A percentile compares a stretch with the other conserved stretches of the same genome.
These are phyloP conservation scores for Buathra laborator DNA, from an alignment of 2,888 invertebrate genomes.

Conservation along the genomic window DNA sequence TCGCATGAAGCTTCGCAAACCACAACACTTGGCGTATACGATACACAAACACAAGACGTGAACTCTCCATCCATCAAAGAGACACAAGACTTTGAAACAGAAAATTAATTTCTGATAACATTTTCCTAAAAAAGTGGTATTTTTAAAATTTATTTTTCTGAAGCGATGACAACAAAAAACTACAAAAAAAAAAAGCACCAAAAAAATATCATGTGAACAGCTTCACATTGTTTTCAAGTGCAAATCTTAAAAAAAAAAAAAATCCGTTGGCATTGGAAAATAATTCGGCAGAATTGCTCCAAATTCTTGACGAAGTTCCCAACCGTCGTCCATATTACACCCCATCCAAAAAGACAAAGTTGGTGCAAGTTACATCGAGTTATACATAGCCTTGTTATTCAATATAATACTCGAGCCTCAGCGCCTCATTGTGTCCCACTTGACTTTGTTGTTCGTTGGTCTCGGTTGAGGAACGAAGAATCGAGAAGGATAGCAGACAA, in stretches of 20 bases:
- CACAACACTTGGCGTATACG: not conserved
- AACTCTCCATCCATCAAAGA: too few species aligned
- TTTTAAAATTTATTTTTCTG: too few species aligned
- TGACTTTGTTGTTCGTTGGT: slow-evolving; percentile 82
- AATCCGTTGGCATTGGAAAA: not conserved
- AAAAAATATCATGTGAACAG: too few species aligned
- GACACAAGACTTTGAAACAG: too few species aligned
- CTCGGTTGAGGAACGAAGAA: slow-evolving; percentile 38
- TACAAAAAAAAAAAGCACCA: too few species aligned
- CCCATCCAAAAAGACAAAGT: not conserved
- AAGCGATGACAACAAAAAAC: too few species aligned
- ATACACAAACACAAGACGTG: not conserved
- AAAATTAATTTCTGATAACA: too few species aligned
- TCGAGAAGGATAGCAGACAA: slow-evolving; percentile 70
- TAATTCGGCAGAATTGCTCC: not conserved
- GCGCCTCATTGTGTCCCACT: slow-evolving; percentile 84
- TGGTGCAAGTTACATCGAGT: slow-evolving; percentile 38
- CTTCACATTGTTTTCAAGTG: too few species aligned
- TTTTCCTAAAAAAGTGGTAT: too few species aligned
- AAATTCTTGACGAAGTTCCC: not conserved
- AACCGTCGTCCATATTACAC: not conserved
- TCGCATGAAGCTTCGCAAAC: not conserved
- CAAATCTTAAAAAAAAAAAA: too few species aligned
- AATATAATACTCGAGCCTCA: slow-evolving; percentile 72
- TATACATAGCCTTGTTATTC: slow-evolving; percentile 49